Base-by-base conservation (phyloP, 1,140 invertebrate species). In the Anastrepha obliqua region DNA sequence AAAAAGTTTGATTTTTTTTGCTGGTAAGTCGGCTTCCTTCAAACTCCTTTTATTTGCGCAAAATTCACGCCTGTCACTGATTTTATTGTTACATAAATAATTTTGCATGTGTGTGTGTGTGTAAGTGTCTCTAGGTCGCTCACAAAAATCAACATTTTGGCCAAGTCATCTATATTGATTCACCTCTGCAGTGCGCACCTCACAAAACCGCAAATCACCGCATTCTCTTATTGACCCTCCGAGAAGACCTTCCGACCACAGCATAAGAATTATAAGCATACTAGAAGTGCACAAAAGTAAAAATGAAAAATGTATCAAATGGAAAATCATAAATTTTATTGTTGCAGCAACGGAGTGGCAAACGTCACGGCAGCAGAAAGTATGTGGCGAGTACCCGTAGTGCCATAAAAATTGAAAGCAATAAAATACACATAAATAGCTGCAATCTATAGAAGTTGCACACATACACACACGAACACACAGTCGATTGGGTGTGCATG, bases 391-490 rank as follows among this genome's bases (percentile, higher is more conserved):
- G 17, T n/a, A 39, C 42, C 70, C 39, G 70, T 11, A 74, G 42
- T 47, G 44, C 42, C 70, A 74, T 74, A 74, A 74, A 74, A 74
- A 74, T 74, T n/a, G 70, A 74, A 47, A 42, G 70, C 44, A 47
- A 74, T 74, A 74, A 74, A 74, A 74, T 74, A 13, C 42, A n/a
- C 70, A 74, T 74, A 74, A 74, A 74, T 74, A 74, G 42, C 60
- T 2, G 51, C 51, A 9, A 39, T 39, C 7, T 20, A 1, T 74
- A 29, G 29, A 29, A 29, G 29, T 15, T 3, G 11, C 15, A 47
- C 29, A 1, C 64, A 42, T 1, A 42, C 3, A 67, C 11, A 67
- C n/a, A 39, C 9, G 20, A 1, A 55, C 51, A 55, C 51, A 55
- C 20, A 11, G 64, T 67, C 64, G 29, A 67, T 42, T 67, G 64